phyloP scores from a whole-genome alignment of 37 sponge, comb jelly and placozoan genomes.

The Oscarella lobularis region DNA sequence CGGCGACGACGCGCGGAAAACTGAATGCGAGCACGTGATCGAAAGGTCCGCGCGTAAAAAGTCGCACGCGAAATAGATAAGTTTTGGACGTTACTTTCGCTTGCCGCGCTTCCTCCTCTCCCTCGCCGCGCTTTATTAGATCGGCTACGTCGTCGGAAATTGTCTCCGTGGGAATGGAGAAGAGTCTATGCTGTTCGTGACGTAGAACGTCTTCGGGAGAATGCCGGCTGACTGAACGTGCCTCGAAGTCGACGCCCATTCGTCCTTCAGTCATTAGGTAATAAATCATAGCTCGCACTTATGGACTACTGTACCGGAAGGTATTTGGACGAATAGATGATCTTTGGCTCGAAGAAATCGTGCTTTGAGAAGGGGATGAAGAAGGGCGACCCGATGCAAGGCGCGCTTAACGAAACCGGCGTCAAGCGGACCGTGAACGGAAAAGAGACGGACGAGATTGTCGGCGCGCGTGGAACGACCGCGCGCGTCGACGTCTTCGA shows the following conservation, averaged over 20 bases:
- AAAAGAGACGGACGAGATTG: constrained; percentile 58
- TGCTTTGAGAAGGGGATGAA: constrained; percentile 42
- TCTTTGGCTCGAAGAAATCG: constrained; percentile 20
- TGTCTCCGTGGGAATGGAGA: too few species aligned
- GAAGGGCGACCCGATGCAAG: constrained; percentile 20
- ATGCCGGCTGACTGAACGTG: too few species aligned
- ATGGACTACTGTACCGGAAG: constrained; percentile 14
- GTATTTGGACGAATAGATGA: constrained; percentile 28
- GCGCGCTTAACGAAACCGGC: constrained; percentile 23
- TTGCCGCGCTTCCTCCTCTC: too few species aligned
- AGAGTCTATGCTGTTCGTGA: too few species aligned
- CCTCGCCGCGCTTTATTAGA: too few species aligned
- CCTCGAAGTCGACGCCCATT: too few species aligned
- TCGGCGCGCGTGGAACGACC: constrained; percentile 35
- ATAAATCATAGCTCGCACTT: not conserved
- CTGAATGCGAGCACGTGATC: constrained; percentile 26
- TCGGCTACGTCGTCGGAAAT: too few species aligned
- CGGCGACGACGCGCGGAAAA: constrained; percentile 46
- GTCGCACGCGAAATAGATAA: not conserved
- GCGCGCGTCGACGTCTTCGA: constrained; percentile 9
- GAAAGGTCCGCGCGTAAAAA: not conserved
- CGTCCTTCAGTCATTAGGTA: not conserved
- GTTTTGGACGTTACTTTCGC: too few species aligned
- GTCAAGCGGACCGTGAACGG: constrained; percentile 59
- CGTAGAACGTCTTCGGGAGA: too few species aligned